A percentile compares a stretch with the other conserved stretches of the same genome.
Evolutionary conservation across 1,140 invertebrate species (phyloP).

Genomic region (Coenobita brevimanus): DNA sequence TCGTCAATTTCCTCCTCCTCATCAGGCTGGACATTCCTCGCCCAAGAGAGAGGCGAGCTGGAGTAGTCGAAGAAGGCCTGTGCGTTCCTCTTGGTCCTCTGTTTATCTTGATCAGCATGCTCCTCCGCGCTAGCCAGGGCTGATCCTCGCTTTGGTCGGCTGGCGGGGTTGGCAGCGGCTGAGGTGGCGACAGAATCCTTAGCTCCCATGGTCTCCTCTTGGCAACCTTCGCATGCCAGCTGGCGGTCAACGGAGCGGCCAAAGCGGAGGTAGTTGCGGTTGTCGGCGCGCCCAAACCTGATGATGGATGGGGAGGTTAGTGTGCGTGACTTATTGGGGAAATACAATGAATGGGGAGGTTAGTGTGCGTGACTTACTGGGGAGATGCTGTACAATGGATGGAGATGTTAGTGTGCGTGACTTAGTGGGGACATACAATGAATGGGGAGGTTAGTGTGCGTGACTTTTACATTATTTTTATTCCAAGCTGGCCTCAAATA

Average conservation of each 20-base stretch:
- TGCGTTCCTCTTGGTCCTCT: slow-evolving; percentile 24
- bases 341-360: neutral
- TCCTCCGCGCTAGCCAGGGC: neutral
- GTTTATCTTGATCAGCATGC: neutral
- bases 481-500: too few species aligned
- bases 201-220: neutral
- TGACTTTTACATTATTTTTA: too few species aligned
- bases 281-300: slow-evolving; percentile 30
- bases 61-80: neutral
- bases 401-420: neutral
- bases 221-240: neutral
- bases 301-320: neutral
- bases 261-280: slow-evolving; percentile 44
- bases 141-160: neutral
- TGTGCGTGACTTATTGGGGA: neutral
- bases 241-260: slow-evolving; percentile 44
- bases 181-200: neutral
- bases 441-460: neutral
- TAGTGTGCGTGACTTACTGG: neutral
- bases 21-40: neutral
- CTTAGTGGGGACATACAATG: too few species aligned
- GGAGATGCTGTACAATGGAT: neutral
- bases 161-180: neutral
- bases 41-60: slow-evolving; percentile 17
- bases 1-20: slow-evolving; percentile 11